Conservation (phyloP, 2,113 vertebrate species). For the Pteropus alecto region DNA sequence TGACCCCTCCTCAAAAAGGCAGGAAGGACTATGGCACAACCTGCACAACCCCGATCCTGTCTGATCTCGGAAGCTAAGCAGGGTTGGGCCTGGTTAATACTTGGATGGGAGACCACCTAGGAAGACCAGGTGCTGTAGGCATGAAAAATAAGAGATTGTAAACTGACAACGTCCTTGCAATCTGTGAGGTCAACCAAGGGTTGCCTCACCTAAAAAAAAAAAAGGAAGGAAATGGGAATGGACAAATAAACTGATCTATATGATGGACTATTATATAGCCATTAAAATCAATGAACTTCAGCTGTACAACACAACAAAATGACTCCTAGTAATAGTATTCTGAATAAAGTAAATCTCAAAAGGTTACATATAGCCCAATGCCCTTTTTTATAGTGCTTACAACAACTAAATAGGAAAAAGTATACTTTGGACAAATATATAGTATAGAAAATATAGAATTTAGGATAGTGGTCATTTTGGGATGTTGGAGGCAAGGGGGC, state of each 20-base stretch:
- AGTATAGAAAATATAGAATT: neutral
- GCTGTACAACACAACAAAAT: neutral
- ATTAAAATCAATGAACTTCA: neutral
- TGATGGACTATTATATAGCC: neutral
- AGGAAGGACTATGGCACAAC: neutral
- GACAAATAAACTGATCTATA: neutral
- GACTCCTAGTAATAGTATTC: neutral
- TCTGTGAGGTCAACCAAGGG: too few species aligned
- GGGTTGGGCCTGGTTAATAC: too few species aligned
- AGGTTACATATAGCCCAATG: neutral
- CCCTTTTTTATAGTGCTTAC: neutral
- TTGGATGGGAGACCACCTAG: too few species aligned
- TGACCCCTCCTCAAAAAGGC: neutral
- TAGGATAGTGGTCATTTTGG: neutral
- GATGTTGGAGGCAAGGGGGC: neutral
- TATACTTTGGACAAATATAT: neutral
- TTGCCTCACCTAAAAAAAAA: too few species aligned
- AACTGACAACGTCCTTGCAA: too few species aligned
- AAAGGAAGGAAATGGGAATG: too few species aligned
- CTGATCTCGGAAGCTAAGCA: too few species aligned
- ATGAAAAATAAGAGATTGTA: too few species aligned
- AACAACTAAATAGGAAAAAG: neutral
- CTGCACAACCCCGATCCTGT: too few species aligned
- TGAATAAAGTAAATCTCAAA: slow-evolving; percentile 11
- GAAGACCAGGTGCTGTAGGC: too few species aligned